Evolutionary conservation across 2,113 vertebrate genomes (phyloP).

Genomic region (Gopherus evgoodei): DNA sequence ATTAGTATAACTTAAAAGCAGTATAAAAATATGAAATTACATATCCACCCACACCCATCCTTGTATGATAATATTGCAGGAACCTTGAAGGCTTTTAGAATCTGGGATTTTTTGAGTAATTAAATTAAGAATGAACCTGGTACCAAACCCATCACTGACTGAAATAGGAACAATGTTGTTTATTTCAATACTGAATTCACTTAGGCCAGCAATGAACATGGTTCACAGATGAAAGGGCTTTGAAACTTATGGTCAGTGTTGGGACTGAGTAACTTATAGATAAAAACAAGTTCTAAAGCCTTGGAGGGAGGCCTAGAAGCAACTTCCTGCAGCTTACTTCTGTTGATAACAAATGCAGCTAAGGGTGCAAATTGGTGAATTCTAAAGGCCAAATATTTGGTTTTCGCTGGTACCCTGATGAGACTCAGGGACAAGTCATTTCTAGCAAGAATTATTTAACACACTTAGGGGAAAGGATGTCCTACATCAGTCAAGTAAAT

Average conservation of each 20-base stretch:
- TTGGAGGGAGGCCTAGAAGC: not conserved
- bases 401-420: not conserved
- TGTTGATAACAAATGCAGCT: not conserved
- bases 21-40: not conserved
- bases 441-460: not conserved
- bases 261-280: not conserved
- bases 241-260: not conserved
- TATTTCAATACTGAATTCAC: not conserved
- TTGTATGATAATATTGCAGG: fast-evolving
- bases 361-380: not conserved
- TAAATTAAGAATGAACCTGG: not conserved
- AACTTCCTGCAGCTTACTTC: not conserved
- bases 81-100: not conserved
- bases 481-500: not conserved
- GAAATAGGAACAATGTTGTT: conserved; percentile 11
- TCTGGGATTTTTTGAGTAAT: not conserved
- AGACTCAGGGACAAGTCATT: not conserved
- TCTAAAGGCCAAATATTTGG: not conserved
- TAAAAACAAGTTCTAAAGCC: not conserved
- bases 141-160: not conserved
- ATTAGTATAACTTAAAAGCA: not conserved
- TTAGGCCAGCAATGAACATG: fast-evolving
- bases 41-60: not conserved
- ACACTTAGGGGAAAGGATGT: not conserved
- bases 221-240: not conserved